phyloP scores from a whole-genome alignment of 2,888 invertebrate genomes.

The Drosophila prostipennis region DNA sequence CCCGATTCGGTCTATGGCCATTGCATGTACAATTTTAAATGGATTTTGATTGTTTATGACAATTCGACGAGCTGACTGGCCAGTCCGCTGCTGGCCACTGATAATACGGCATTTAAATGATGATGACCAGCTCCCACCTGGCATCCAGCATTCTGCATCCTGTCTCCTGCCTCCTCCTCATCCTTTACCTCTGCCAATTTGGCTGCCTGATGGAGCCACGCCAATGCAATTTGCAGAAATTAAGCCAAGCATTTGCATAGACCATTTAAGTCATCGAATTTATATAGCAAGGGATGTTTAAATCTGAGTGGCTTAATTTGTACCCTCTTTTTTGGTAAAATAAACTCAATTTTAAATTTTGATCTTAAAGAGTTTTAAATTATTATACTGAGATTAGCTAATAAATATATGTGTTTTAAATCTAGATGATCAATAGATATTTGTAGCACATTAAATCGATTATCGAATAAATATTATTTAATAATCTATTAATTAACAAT shows the following conservation, averaged over 20 bases:
- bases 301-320: background rate
- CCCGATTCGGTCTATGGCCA: slow-evolving; percentile 38
- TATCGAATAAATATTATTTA: too few species aligned
- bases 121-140: slow-evolving; percentile 36
- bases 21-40: slow-evolving; percentile 81
- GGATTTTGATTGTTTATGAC: slow-evolving; percentile 83
- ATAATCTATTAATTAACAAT: too few species aligned
- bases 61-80: slow-evolving; percentile 74
- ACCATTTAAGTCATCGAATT: background rate
- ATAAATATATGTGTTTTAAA: too few species aligned
- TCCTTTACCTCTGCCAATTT: background rate
- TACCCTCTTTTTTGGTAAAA: too few species aligned
- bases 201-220: slow-evolving; percentile 24
- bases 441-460: too few species aligned
- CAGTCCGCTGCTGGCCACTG: slow-evolving; percentile 72
- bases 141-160: slow-evolving; percentile 1
- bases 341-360: too few species aligned
- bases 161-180: background rate
- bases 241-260: slow-evolving; percentile 63
- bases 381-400: too few species aligned
- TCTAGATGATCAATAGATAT: too few species aligned
- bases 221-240: slow-evolving; percentile 67
- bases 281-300: background rate
- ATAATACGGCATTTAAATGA: slow-evolving; percentile 78
- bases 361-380: too few species aligned